phyloP scores from a whole-genome alignment of 2,888 invertebrate species.

The Ganaspis brasiliensis region DNA sequence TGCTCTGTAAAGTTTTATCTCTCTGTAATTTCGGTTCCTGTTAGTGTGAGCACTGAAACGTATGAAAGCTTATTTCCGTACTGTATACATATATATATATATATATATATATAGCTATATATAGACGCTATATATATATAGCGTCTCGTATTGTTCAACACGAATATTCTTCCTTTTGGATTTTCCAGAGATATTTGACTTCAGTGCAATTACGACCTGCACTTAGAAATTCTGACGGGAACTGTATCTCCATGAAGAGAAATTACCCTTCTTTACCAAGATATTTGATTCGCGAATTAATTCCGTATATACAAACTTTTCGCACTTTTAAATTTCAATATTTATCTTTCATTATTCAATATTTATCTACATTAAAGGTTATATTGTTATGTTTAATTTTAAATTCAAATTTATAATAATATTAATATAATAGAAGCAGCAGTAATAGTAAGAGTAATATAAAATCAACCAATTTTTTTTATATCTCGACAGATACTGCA shows the following conservation, averaged over 20 bases:
- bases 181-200: conserved; percentile 14
- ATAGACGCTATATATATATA: background rate
- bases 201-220: conserved; percentile 8
- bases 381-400: too few relatives aligned
- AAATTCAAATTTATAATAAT: too few relatives aligned
- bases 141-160: background rate
- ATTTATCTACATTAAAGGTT: too few relatives aligned
- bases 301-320: background rate
- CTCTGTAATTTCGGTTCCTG: background rate
- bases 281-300: conserved; percentile 11
- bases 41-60: background rate
- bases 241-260: background rate
- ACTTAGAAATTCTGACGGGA: background rate
- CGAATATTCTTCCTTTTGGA: conserved; percentile 6
- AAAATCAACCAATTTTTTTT: too few relatives aligned
- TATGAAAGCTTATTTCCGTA: conserved; percentile 21
- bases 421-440: too few relatives aligned
- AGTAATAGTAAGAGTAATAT: too few relatives aligned
- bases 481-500: too few relatives aligned
- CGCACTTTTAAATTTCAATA: background rate
- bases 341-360: background rate
- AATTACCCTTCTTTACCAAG: background rate
- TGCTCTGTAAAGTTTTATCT: conserved; percentile 15
- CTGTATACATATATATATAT: too few relatives aligned
- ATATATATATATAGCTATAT: too few relatives aligned